phyloP scores from a whole-genome alignment of 2,797 vertebrate genomes.

The Tangara arthus region DNA sequence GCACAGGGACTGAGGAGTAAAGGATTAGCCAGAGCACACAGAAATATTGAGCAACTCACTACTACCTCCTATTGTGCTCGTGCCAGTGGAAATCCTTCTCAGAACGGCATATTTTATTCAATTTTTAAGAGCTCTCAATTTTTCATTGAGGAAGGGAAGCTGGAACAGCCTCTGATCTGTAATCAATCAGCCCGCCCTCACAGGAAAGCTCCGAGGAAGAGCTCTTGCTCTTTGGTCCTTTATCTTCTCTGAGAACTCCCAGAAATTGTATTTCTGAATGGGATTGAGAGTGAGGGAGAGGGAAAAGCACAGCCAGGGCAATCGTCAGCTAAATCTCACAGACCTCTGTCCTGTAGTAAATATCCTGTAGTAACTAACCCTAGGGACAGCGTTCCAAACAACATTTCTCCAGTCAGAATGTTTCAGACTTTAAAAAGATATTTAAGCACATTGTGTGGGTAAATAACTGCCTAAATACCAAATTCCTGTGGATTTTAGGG shows the following conservation, averaged over 20 bases:
- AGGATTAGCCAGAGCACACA: slow-evolving; percentile 50
- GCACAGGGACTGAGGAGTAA: slow-evolving; percentile 27
- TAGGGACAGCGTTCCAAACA: background rate
- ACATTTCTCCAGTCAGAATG: background rate
- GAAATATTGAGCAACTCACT: slow-evolving; percentile 40
- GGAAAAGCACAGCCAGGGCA: background rate
- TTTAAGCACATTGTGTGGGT: background rate
- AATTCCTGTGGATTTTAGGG: background rate
- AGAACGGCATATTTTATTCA: slow-evolving; percentile 70
- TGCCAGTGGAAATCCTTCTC: slow-evolving; percentile 63
- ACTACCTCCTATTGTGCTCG: slow-evolving; percentile 57
- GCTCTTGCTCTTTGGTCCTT: slow-evolving; percentile 45
- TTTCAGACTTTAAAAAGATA: background rate
- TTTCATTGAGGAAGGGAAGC: slow-evolving; percentile 71
- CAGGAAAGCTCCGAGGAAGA: slow-evolving; percentile 52
- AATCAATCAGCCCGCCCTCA: slow-evolving; percentile 69
- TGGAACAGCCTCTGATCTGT: slow-evolving; percentile 56
- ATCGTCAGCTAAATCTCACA: background rate
- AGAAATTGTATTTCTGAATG: slow-evolving; percentile 42
- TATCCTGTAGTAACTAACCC: background rate
- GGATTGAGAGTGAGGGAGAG: background rate
- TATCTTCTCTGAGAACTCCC: slow-evolving; percentile 42
- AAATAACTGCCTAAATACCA: background rate
- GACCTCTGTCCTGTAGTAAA: fast-evolving
- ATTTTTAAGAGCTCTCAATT: slow-evolving; percentile 77